These are phyloP conservation scores for Papilio protenor DNA, from an alignment of 2,888 invertebrate species.

Conservation along the genomic window DNA sequence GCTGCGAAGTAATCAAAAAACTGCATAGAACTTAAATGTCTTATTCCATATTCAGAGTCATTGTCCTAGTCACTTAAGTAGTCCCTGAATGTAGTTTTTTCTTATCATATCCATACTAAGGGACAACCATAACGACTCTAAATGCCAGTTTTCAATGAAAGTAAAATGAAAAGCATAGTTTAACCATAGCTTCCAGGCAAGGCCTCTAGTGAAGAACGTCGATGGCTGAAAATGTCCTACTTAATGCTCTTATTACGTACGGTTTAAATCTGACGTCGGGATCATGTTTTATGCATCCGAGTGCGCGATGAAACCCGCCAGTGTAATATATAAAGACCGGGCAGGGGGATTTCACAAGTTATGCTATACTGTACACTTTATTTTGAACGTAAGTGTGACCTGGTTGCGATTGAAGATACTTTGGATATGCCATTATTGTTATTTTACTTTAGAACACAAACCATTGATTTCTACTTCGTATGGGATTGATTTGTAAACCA, in stretches of 20 bases:
- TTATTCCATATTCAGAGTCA: too few species aligned
- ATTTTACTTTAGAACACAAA: neutral
- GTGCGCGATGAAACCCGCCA: constrained; percentile 78
- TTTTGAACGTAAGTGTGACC: constrained; percentile 44
- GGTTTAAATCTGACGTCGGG: constrained; percentile 82
- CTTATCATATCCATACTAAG: neutral
- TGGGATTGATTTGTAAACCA: neutral
- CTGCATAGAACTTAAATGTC: neutral
- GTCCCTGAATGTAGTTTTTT: neutral
- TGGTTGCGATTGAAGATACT: constrained; percentile 12
- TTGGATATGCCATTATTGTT: constrained; percentile 21
- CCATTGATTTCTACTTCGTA: neutral
- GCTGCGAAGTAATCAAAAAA: neutral
- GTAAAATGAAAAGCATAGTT: neutral
- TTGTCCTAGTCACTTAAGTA: neutral
- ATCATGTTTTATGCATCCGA: constrained; percentile 83
- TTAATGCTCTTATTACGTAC: constrained; percentile 82
- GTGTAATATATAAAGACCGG: constrained; percentile 76
- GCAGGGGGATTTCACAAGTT: constrained; percentile 75
- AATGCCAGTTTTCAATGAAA: too few species aligned
- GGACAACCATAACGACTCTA: too few species aligned
- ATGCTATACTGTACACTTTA: constrained; percentile 48
- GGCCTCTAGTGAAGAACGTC: constrained; percentile 50
- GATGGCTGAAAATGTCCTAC: constrained; percentile 63
- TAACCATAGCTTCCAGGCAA: neutral